These are phyloP conservation scores for Antheraea mylitta DNA, from an alignment of 1,140 invertebrate species.

Conservation along the genomic window DNA sequence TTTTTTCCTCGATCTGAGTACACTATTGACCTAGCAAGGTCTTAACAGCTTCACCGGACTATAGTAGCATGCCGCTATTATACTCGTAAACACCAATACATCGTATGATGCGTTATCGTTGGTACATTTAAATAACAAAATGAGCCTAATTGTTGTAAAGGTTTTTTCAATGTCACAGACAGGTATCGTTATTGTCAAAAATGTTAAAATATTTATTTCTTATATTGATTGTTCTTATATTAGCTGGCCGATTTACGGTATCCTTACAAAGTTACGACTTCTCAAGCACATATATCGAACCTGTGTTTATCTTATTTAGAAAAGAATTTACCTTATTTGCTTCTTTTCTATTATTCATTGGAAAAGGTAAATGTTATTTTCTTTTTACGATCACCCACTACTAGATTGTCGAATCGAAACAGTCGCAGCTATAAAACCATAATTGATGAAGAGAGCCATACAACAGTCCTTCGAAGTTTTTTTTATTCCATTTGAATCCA, in stretches of 20 bases:
- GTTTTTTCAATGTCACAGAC: background rate
- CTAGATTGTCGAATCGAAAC: conserved; percentile 12
- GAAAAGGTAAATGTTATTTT: conserved; percentile 32
- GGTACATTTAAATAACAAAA: no score
- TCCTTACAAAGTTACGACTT: conserved; percentile 39
- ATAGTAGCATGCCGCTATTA: no score
- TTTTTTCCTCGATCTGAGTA: no score
- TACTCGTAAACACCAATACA: no score
- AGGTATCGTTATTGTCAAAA: background rate
- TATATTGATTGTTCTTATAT: background rate
- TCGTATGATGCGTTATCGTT: no score
- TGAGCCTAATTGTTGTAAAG: no score
- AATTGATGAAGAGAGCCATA: conserved; percentile 13
- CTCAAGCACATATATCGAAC: conserved; percentile 29
- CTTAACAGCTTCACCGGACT: no score
- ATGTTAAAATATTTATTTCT: background rate
- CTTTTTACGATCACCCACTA: conserved; percentile 19
- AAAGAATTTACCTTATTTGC: conserved; percentile 33
- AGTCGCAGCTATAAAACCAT: conserved; percentile 8
- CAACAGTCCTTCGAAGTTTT: conserved; percentile 5
- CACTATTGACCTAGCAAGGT: no score
- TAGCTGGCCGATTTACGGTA: background rate
- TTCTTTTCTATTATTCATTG: conserved; percentile 36
- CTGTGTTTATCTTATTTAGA: conserved; percentile 36
- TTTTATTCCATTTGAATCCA: background rate